Evolutionary conservation across 2,888 invertebrate genomes (phyloP).

Genomic region (Linnaemya vulpina): DNA sequence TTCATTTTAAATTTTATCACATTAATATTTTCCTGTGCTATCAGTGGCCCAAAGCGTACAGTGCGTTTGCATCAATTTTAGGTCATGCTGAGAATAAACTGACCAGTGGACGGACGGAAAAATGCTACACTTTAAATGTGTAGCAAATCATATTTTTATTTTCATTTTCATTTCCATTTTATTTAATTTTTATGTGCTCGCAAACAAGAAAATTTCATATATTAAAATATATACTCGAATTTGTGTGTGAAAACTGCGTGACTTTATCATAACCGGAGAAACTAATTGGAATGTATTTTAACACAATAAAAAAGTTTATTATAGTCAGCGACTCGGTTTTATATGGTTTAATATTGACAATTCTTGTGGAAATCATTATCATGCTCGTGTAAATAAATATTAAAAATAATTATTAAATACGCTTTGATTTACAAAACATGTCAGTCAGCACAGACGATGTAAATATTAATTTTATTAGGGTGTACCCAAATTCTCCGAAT

Average conservation of each 20-base stretch:
- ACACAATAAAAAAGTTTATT: slow-evolving; percentile 45
- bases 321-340: slow-evolving; percentile 8
- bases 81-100: slow-evolving; percentile 50
- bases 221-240: no score
- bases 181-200: slow-evolving; percentile 19
- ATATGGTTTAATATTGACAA: slow-evolving; percentile 16
- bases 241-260: slow-evolving; percentile 48
- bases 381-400: background rate
- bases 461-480: background rate
- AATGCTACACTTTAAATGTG: slow-evolving; percentile 14
- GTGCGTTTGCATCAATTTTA: slow-evolving; percentile 50
- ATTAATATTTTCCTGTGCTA: slow-evolving; percentile 22
- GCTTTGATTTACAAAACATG: background rate
- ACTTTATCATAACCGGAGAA: slow-evolving; percentile 53
- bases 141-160: slow-evolving; percentile 40
- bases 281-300: slow-evolving; percentile 35
- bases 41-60: slow-evolving; percentile 15
- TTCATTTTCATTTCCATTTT: slow-evolving; percentile 13
- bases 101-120: slow-evolving; percentile 33
- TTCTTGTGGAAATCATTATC: slow-evolving; percentile 12
- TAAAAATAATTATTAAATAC: background rate
- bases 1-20: slow-evolving; percentile 35
- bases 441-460: background rate
- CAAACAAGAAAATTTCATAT: slow-evolving; percentile 49
- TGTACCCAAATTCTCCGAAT: background rate